A percentile compares a stretch with the other conserved stretches of the same genome.
phyloP scores from a whole-genome alignment of 2,888 invertebrate species.

The Mesopsocus fuscifrons region DNA sequence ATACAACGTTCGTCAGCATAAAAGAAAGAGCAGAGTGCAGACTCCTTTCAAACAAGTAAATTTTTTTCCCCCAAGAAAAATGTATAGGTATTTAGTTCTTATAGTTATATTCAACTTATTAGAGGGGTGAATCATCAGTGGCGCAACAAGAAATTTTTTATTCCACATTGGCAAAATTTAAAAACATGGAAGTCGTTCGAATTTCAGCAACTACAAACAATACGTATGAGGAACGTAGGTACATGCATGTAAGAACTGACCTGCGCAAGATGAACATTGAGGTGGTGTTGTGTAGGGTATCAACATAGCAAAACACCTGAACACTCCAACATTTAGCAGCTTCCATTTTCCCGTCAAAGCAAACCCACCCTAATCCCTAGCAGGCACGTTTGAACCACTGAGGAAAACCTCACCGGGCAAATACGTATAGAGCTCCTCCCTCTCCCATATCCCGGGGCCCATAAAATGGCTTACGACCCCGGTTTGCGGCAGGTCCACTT shows the following conservation, averaged over 20 bases:
- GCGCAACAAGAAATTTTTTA: too few relatives aligned
- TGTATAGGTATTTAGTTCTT: too few relatives aligned
- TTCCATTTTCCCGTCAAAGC: not conserved
- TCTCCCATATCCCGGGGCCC: not conserved
- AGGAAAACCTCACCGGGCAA: not conserved
- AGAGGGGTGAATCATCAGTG: too few relatives aligned
- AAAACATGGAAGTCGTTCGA: too few relatives aligned
- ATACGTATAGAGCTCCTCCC: not conserved
- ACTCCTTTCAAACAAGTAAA: too few relatives aligned
- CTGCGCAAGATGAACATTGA: not conserved
- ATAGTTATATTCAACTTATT: too few relatives aligned
- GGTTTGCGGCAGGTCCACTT: slow-evolving; percentile 2
- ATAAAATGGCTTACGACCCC: slow-evolving; percentile 2
- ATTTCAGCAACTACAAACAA: too few relatives aligned
- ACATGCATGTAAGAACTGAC: not conserved
- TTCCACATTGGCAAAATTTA: too few relatives aligned
- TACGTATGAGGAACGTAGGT: not conserved
- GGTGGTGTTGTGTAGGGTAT: not conserved
- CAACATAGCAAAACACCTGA: slow-evolving; percentile 1
- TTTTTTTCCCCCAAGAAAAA: too few relatives aligned
- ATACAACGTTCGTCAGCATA: too few relatives aligned
- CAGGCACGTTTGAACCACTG: slow-evolving; percentile 1
- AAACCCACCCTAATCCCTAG: not conserved
- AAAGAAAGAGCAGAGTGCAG: too few relatives aligned
- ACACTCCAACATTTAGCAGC: not conserved